Evolutionary conservation across 2,113 vertebrate species (phyloP).

Genomic region (Sisor rabdophorus): DNA sequence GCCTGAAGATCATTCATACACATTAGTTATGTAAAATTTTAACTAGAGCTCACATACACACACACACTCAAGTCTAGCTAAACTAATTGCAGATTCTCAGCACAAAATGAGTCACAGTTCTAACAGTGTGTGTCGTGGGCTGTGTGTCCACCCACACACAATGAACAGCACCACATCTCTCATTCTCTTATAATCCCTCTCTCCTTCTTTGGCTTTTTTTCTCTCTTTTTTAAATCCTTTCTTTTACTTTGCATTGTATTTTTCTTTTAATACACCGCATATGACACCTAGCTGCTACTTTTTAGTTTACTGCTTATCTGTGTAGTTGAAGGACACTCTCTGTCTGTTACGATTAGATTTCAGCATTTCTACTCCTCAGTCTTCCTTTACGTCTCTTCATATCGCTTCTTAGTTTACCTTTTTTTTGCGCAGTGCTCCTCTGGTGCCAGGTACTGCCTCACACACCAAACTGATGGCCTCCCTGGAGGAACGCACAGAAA

Average conservation of each 20-base stretch:
- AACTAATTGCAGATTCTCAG: slow-evolving; percentile 68
- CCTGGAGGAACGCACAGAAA: slow-evolving; percentile 59
- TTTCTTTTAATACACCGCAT: neutral
- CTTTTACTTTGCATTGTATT: neutral
- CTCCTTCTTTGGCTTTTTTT: slow-evolving; percentile 45
- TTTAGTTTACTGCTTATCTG: neutral
- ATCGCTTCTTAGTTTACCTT: slow-evolving; percentile 75
- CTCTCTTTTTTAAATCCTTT: slow-evolving; percentile 5
- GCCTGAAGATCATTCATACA: slow-evolving; percentile 5
- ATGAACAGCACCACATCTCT: slow-evolving; percentile 54
- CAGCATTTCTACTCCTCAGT: slow-evolving; percentile 13
- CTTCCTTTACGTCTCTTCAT: slow-evolving; percentile 20
- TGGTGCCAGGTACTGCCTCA: slow-evolving; percentile 88
- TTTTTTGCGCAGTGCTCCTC: slow-evolving; percentile 91
- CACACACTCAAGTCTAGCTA: slow-evolving; percentile 24
- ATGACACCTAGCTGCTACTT: neutral
- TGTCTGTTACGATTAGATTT: slow-evolving; percentile 42
- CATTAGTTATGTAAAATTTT: neutral
- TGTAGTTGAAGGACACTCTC: neutral
- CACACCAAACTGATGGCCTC: slow-evolving; percentile 96
- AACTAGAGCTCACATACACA: neutral
- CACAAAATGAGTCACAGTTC: slow-evolving; percentile 74
- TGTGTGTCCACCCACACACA: slow-evolving; percentile 66
- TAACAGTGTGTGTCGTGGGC: slow-evolving; percentile 66
- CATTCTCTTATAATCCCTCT: slow-evolving; percentile 35